Conservation (phyloP, 2,797 vertebrate species). For the Rhinatrema bivittatum region DNA sequence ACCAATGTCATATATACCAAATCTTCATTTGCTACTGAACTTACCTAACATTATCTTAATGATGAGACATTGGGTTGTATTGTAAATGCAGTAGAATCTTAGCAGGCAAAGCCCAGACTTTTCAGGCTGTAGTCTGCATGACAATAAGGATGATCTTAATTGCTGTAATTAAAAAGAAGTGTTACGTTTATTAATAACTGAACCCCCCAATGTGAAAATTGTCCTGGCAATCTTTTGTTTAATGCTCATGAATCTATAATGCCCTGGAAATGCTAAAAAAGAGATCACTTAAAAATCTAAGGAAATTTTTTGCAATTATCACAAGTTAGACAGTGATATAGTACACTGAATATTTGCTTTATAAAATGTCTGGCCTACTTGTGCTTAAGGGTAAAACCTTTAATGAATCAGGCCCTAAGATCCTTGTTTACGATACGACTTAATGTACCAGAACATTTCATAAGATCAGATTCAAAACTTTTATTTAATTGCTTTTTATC, state of each 20-base stretch:
- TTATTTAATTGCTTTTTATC: conserved; percentile 6
- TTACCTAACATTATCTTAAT: too few relatives aligned
- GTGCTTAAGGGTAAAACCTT: too few relatives aligned
- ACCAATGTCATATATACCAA: too few relatives aligned
- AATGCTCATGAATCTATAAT: conserved; percentile 46
- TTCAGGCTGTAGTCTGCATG: conserved; percentile 29
- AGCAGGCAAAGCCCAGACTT: conserved; percentile 21
- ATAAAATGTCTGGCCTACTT: too few relatives aligned
- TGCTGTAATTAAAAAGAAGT: conserved; percentile 57
- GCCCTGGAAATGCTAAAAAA: conserved; percentile 33
- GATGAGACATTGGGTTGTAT: too few relatives aligned
- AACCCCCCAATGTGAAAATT: conserved; percentile 46
- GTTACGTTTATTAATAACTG: conserved; percentile 55
- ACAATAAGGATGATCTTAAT: conserved; percentile 52
- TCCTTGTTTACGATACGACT: too few relatives aligned
- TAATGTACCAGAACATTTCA: too few relatives aligned
- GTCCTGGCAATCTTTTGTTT: conserved; percentile 38
- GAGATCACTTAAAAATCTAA: conserved; percentile 17
- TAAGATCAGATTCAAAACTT: conserved; percentile 8
- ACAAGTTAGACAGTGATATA: too few relatives aligned
- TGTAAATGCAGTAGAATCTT: conserved; percentile 8
- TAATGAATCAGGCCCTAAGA: too few relatives aligned
- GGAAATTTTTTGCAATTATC: too few relatives aligned
- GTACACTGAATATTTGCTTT: too few relatives aligned
- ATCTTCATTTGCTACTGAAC: too few relatives aligned